A percentile compares a stretch with the other conserved stretches of the same genome.
These are phyloP conservation scores for Sebastes trivittatus DNA, from an alignment of 2,797 vertebrate species.

Conservation along the genomic window DNA sequence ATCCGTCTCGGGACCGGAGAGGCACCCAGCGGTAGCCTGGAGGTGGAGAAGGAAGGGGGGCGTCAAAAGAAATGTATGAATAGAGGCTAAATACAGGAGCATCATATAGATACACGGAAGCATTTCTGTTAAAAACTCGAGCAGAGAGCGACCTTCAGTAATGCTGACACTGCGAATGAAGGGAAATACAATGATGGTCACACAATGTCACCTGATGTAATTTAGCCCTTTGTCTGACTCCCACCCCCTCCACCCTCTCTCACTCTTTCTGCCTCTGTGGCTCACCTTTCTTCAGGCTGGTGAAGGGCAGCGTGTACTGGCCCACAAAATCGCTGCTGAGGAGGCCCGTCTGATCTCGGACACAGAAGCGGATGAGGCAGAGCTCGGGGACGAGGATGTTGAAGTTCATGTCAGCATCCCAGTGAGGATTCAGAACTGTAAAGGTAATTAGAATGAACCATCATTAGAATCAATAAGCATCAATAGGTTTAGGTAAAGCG, in stretches of 20 bases:
- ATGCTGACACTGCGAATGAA: slow-evolving; percentile 57
- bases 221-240: slow-evolving; percentile 14
- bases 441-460: neutral
- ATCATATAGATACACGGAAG: neutral
- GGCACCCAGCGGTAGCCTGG: slow-evolving; percentile 89
- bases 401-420: slow-evolving; percentile 87
- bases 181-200: slow-evolving; percentile 47
- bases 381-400: slow-evolving; percentile 84
- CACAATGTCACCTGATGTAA: slow-evolving; percentile 57
- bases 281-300: slow-evolving; percentile 89
- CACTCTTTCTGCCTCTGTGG: neutral
- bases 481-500: neutral
- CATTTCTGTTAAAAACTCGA: slow-evolving; percentile 3
- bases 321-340: slow-evolving; percentile 85
- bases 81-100: slow-evolving; percentile 12
- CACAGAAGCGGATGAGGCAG: slow-evolving; percentile 87
- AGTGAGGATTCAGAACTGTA: slow-evolving; percentile 85
- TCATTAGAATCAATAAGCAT: neutral
- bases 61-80: slow-evolving; percentile 24
- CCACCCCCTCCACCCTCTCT: neutral
- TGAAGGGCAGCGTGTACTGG: slow-evolving; percentile 89
- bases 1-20: slow-evolving; percentile 79
- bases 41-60: slow-evolving; percentile 24
- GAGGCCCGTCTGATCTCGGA: slow-evolving; percentile 80
- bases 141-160: slow-evolving; percentile 34